Conservation (phyloP, 2,888 invertebrate genomes). For the Flexamia atlantica region DNA sequence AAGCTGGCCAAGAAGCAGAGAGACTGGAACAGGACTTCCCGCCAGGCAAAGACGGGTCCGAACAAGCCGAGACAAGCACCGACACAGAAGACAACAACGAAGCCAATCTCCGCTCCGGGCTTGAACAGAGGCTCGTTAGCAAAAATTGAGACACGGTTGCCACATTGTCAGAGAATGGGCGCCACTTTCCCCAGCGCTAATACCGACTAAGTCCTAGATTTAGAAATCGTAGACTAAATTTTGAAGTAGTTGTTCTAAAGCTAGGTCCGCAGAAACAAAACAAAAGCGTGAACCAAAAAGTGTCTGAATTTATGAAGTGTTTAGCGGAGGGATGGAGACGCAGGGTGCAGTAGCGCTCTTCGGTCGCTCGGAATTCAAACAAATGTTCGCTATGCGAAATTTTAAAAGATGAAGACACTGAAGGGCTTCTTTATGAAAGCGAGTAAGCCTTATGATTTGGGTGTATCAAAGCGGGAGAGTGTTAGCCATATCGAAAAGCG, state of each 20-base stretch:
- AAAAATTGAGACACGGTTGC: too few species aligned
- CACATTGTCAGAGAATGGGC: too few species aligned
- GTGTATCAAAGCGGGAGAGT: too few species aligned
- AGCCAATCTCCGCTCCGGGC: too few species aligned
- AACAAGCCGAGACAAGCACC: too few species aligned
- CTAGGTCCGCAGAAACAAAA: background rate
- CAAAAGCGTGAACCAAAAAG: background rate
- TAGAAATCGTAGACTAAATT: background rate
- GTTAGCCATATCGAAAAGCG: too few species aligned
- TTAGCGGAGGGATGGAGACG: constrained; percentile 29
- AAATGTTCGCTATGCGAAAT: background rate
- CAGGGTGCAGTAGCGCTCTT: constrained; percentile 47
- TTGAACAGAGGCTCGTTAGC: too few species aligned
- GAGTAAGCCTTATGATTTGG: background rate
- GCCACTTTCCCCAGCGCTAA: background rate
- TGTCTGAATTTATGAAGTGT: background rate
- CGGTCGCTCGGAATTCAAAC: background rate
- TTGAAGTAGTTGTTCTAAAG: background rate
- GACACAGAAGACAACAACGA: too few species aligned
- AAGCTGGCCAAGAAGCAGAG: too few species aligned
- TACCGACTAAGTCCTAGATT: background rate
- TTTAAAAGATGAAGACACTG: constrained; percentile 24
- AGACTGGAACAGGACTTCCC: too few species aligned
- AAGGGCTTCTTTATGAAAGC: constrained; percentile 13
- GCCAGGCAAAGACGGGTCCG: too few species aligned